Conservation (phyloP, 2,113 vertebrate genomes). For the Plestiodon gilberti region DNA sequence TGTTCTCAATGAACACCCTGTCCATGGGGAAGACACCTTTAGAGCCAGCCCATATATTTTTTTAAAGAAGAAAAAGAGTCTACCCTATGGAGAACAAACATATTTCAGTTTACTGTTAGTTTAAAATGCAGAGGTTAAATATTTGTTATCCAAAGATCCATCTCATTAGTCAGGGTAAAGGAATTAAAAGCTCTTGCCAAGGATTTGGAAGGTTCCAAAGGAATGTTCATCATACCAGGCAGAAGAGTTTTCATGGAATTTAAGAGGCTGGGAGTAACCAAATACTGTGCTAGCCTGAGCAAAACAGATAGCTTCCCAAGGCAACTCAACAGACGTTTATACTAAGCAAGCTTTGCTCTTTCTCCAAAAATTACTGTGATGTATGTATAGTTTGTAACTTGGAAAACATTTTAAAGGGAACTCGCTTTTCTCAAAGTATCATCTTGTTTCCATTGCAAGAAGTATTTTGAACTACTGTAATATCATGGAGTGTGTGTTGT, state of each 20-base stretch:
- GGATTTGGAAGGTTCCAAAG: slow-evolving; percentile 36
- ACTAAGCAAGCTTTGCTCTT: slow-evolving; percentile 36
- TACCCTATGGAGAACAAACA: background rate
- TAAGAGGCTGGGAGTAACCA: slow-evolving; percentile 18
- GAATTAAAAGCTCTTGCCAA: slow-evolving; percentile 27
- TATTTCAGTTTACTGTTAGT: slow-evolving; percentile 8
- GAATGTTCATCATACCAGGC: slow-evolving; percentile 38
- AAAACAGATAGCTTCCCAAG: slow-evolving; percentile 22
- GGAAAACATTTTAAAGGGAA: slow-evolving; percentile 55
- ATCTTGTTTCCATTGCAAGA: slow-evolving; percentile 3
- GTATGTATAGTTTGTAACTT: slow-evolving; percentile 38
- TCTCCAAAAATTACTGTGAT: slow-evolving; percentile 4
- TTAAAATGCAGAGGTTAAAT: slow-evolving; percentile 5
- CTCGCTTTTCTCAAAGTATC: slow-evolving; percentile 38
- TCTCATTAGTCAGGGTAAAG: slow-evolving; percentile 14
- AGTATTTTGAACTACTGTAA: slow-evolving; percentile 21
- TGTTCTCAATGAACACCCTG: background rate
- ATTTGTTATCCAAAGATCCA: slow-evolving; percentile 19
- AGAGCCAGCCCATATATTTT: background rate
- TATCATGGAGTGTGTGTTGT: background rate
- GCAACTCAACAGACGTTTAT: slow-evolving; percentile 13
- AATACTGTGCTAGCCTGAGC: background rate
- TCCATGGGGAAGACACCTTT: background rate
- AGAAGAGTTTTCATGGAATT: slow-evolving; percentile 17
- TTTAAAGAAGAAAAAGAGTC: slow-evolving; percentile 11